Base-by-base conservation (phyloP, 2,113 vertebrate genomes). In the Albula glossodonta region DNA sequence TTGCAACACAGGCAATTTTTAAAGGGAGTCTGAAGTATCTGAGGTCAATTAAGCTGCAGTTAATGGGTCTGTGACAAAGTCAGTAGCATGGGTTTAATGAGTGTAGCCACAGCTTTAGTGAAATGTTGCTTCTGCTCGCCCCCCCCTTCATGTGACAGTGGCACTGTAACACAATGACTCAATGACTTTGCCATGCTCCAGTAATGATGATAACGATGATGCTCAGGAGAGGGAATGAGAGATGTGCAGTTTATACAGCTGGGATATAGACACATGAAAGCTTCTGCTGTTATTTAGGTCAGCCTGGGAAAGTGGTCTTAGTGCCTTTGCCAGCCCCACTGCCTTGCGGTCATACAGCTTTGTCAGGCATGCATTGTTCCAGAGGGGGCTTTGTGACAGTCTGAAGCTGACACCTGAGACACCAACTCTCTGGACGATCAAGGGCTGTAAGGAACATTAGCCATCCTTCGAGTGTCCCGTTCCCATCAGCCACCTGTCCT, bases 271-370 rank as follows among this genome's bases (percentile, higher is more conserved):
- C 53, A n/a, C 51, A 25, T 15, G 4, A 50, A 80, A 41, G 84
- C 84, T 63, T 41, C 53, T 57, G 78, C 57, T 60, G n/a, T 31
- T 86, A 81, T 86, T 17, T 53, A 86, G 84, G 84, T 86, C 84
- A 81, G 2, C 4, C 41, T 56, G 41, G 56, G 51, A 81, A 51
- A 60, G 10, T 85, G 84, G 84, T 41, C 48, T 81, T 50, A 48
- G 7, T 5, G 13, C 41, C 5, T 49, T 48, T 22, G 12, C 25
- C 53, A 17, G 84, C 25, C 84, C 84, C 49, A 41, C 31, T 41
- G 31, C 31, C 31, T 41, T 41, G 31, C 31, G 31, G 31, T 41
- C 31, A 41, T 41, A 41, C 31, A 41, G 51, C 9, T 53, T 12
- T 49, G 66, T 31, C 15, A 10, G 51, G 50, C 50, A 48, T 77